phyloP scores from a whole-genome alignment of 1,140 invertebrate species.

The Drosophila azteca region DNA sequence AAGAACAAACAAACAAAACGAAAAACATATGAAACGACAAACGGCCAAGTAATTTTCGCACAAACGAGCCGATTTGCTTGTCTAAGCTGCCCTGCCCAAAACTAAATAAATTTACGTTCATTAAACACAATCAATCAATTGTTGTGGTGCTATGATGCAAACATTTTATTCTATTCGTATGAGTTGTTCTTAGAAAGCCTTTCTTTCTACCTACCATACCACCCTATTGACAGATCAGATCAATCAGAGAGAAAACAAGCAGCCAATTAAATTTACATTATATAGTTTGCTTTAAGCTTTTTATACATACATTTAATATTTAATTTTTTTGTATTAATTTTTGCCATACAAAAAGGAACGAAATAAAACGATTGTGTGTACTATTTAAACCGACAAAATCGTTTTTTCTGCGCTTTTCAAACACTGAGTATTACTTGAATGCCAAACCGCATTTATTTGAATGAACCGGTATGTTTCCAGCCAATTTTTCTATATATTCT shows the following conservation, averaged over 20 bases:
- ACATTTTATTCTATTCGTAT: constrained; percentile 54
- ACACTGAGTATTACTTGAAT: neutral
- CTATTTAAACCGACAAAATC: constrained; percentile 40
- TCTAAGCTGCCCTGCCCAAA: constrained; percentile 37
- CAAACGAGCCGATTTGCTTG: constrained; percentile 21
- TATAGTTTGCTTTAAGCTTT: constrained; percentile 80
- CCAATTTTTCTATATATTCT: too few relatives aligned
- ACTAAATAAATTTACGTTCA: constrained; percentile 31
- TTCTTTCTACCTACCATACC: constrained; percentile 62
- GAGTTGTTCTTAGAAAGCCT: constrained; percentile 44
- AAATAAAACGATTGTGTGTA: constrained; percentile 74
- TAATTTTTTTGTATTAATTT: constrained; percentile 80
- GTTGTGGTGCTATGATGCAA: constrained; percentile 53
- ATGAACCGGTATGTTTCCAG: too few relatives aligned
- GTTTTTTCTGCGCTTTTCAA: neutral
- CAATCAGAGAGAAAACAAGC: constrained; percentile 42
- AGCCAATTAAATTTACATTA: constrained; percentile 69
- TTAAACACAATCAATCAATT: constrained; percentile 42
- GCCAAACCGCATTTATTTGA: neutral
- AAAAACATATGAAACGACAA: constrained; percentile 16
- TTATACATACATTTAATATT: constrained; percentile 78
- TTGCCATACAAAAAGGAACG: constrained; percentile 78
- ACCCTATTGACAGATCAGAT: constrained; percentile 54
- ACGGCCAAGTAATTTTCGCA: constrained; percentile 43
- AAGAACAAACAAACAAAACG: constrained; percentile 26